Evolutionary conservation across 2,888 invertebrate genomes (phyloP), one percentile per base, ranked within the genome.

Genomic region (Amphipoea lucens): DNA sequence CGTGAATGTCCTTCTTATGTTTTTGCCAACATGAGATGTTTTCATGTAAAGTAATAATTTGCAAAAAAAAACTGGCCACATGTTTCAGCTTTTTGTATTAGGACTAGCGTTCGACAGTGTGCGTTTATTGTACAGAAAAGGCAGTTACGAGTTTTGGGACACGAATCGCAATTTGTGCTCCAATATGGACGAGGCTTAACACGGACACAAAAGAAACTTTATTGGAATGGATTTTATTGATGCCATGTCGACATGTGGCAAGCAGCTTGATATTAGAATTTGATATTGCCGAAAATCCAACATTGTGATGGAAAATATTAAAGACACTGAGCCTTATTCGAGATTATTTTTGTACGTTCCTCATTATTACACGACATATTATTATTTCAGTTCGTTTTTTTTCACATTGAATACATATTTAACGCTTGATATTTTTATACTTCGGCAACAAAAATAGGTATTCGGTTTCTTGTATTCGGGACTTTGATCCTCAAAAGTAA

Each of bases 181-280:
- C 79, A 73, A 66, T 84, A 78, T 76, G 40, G 48, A 66, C 75
- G 54, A 78, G 51, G 66, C 86, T 67, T 82, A 87, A 81, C 81
- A 68, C 54, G 68, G 57, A 76, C 78, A 86, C 88, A 86, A 83
- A 87, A 82, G 77, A 83, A 82, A 78, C 83, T 88, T 89, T 89
- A 87, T 89, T 88, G 85, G 82, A 89, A 83, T 84, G 82, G 83
- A 89, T 88, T 83, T 88, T 89, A 89, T 89, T 89, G 89, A 85
- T 84, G 68, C 83, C 88, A 74, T 89, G 89, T 89, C 89, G 88
- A 88, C 89, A 89, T 87, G 82, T 89, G 89, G 87, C 89, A 87
- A 85, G 66, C 72, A 73, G 76, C 74, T 78, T 60, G 83, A 87
- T 89, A 89, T 88, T 88, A 89, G 82, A 84, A 87, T 87, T 80